These are phyloP conservation scores for Oxycera nigricornis DNA, from an alignment of 2,888 invertebrate genomes.

Conservation along the genomic window DNA sequence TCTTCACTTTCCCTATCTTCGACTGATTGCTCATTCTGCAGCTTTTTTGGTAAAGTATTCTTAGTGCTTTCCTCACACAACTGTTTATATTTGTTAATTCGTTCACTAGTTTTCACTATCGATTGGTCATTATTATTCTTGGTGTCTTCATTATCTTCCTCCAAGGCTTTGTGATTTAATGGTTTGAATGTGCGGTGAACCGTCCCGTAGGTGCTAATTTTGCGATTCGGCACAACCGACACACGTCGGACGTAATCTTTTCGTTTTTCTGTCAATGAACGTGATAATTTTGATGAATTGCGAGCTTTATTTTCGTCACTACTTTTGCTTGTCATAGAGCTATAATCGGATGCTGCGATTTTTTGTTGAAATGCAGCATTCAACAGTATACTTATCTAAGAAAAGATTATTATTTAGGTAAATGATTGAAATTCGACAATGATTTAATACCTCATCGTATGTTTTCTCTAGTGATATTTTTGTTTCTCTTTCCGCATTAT, in stretches of 20 bases:
- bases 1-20: slow-evolving; percentile 6
- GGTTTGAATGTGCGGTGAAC: slow-evolving; percentile 50
- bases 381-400: slow-evolving; percentile 52
- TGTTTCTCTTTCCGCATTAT: slow-evolving; percentile 49
- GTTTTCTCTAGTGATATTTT: slow-evolving; percentile 49
- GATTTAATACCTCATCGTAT: slow-evolving; percentile 53
- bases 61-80: slow-evolving; percentile 47
- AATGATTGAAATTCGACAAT: slow-evolving; percentile 22
- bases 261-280: slow-evolving; percentile 68
- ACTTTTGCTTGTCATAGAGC: slow-evolving; percentile 44
- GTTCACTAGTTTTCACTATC: slow-evolving; percentile 42
- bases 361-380: slow-evolving; percentile 52
- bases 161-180: slow-evolving; percentile 48
- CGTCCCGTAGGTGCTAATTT: slow-evolving; percentile 51
- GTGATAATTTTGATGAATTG: slow-evolving; percentile 65
- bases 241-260: slow-evolving; percentile 72
- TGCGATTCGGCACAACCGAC: slow-evolving; percentile 65
- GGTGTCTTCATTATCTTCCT: slow-evolving; percentile 43
- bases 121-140: slow-evolving; percentile 21
- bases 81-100: slow-evolving; percentile 49
- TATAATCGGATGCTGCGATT: slow-evolving; percentile 44
- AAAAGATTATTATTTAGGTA: neutral
- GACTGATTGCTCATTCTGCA: slow-evolving; percentile 4
- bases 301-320: slow-evolving; percentile 39
- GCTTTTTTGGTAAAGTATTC: slow-evolving; percentile 42